Base-by-base conservation (phyloP, 2,888 invertebrate genomes). In the Saturnia japonica region DNA sequence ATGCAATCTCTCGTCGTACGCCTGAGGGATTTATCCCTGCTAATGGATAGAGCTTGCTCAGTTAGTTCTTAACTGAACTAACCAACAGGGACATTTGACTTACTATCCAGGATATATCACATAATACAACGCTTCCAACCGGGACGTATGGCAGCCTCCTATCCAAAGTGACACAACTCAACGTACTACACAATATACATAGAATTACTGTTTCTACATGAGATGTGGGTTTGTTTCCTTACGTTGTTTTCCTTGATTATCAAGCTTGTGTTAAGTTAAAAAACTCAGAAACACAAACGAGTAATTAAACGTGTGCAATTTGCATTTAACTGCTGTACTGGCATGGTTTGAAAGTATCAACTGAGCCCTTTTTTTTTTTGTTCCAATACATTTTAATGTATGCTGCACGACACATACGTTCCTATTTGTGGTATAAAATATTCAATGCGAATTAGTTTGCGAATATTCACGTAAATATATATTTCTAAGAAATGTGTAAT, bases 401-500 rank as follows among this genome's bases (percentile, higher is more conserved):
- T 25, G 4, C 57, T 60, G 57, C 16, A 60, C 6, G 57, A 28
- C 3, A 60, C 57, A 28, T 3, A 2, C 11, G 28, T 1, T 22
- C 54, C 11, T 60, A 60, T 60, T 14, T 60, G 28, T 28, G 28
- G 7, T 54, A 22, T 54, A 54, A 22, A 62, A 62, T 16, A 28
- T n/a, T 64, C 12, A 9, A 64, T 64, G 40, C 64, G 1, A 19
- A 28, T 34, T 34, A 40, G 40, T n/a, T 19, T n/a, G 64, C 40
- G 28, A 25, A 64, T 40, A 64, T 19, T 57, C 22, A 64, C 40
- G 40, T 40, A 40, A 40, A 40, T 40, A 40, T 19, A n/a, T 40
- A 64, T 40, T 64, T 64, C 64, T 64, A 40, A 64, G 64, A 60
- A 45, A 45, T 67, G 43, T 54, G 69, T 54, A 70, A 70, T 67